Conservation (phyloP, 2,113 vertebrate species). For the Aspidoscelis tigris region DNA sequence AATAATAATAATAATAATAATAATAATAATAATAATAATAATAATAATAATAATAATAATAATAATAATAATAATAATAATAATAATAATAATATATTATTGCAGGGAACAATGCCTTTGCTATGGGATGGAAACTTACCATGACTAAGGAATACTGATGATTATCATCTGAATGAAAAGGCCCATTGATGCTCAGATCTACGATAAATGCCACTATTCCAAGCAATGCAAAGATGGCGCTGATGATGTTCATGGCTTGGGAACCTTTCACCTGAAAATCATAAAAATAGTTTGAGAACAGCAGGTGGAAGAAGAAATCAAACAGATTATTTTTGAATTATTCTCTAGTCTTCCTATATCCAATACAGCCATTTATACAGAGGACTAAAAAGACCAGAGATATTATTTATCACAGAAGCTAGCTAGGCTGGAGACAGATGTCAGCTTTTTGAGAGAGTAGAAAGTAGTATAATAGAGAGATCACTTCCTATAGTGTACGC, state of each 20-base stretch:
- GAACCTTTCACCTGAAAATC: constrained; percentile 37
- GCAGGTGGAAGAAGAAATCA: not conserved
- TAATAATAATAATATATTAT: not conserved
- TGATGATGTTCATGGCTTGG: constrained; percentile 41
- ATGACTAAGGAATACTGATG: constrained; percentile 31
- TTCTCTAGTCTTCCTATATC: no score
- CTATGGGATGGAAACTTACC: constrained; percentile 16
- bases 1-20: no score
- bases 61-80: no score
- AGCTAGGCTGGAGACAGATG: not conserved
- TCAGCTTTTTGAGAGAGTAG: not conserved
- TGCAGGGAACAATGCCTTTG: not conserved
- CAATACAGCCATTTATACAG: no score
- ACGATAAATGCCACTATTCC: constrained; percentile 36
- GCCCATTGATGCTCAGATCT: constrained; percentile 28
- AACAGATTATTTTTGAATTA: not conserved
- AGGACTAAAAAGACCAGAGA: no score
- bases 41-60: no score
- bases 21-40: no score
- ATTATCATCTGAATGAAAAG: constrained; percentile 34
- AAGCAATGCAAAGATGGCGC: constrained; percentile 41
- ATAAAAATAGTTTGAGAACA: not conserved
- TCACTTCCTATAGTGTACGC: not conserved
- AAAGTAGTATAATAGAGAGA: not conserved
- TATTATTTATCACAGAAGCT: not conserved